A percentile compares a stretch with the other conserved stretches of the same genome.
These are phyloP conservation scores for Poeciliopsis gracilis DNA, from an alignment of 2,797 vertebrate species.

Conservation along the genomic window DNA sequence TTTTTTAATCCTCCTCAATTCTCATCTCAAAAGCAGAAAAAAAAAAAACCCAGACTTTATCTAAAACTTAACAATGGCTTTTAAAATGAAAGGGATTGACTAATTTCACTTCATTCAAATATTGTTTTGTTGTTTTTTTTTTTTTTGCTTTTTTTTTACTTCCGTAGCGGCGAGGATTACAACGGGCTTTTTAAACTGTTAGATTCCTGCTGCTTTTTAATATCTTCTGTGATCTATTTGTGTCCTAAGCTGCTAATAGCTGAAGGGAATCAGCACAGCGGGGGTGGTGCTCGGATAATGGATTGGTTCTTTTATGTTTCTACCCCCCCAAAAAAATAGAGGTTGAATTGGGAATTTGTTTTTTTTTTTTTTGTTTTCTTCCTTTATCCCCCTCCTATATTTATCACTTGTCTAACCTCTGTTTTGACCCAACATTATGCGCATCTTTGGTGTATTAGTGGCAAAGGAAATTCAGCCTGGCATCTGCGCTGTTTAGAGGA, in stretches of 20 bases:
- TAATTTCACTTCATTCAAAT: slow-evolving; percentile 57
- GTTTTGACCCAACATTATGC: slow-evolving; percentile 22
- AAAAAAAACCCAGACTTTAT: slow-evolving; percentile 28
- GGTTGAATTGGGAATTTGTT: slow-evolving; percentile 48
- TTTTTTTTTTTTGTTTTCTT: not conserved
- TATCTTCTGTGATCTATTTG: slow-evolving; percentile 78
- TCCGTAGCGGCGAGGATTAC: slow-evolving; percentile 47
- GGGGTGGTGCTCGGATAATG: slow-evolving; percentile 68
- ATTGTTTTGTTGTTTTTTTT: slow-evolving; percentile 19
- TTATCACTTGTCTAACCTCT: slow-evolving; percentile 36
- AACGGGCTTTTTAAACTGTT: slow-evolving; percentile 66
- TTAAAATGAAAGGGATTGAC: slow-evolving; percentile 50
- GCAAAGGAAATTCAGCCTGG: slow-evolving; percentile 11
- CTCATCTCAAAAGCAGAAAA: slow-evolving; percentile 17
- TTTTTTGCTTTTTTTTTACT: slow-evolving; percentile 35
- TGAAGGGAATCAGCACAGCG: slow-evolving; percentile 68
- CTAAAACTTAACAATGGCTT: slow-evolving; percentile 54
- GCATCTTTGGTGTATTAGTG: slow-evolving; percentile 12
- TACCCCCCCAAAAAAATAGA: slow-evolving; percentile 32
- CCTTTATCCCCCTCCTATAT: slow-evolving; percentile 14
- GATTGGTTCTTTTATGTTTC: slow-evolving; percentile 72
- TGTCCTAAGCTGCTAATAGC: slow-evolving; percentile 78
- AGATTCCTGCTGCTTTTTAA: slow-evolving; percentile 76
- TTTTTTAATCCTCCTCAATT: slow-evolving; percentile 28
- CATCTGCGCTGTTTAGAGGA: slow-evolving; percentile 26